Evolutionary conservation across 2,113 vertebrate species (phyloP).

Genomic region (Stercorarius parasiticus): DNA sequence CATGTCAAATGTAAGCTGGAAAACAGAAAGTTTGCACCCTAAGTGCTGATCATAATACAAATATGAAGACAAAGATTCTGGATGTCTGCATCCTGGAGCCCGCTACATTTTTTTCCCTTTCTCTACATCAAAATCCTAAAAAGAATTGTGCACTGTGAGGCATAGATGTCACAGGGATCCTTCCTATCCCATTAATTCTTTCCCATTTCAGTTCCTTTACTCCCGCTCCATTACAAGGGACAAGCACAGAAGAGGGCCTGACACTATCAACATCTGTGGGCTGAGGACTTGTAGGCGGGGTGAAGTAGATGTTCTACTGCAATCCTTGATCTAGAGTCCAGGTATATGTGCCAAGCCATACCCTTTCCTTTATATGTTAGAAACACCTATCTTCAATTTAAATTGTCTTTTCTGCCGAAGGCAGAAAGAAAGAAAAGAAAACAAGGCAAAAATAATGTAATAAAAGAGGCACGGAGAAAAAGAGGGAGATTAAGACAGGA

Average conservation of each 20-base stretch:
- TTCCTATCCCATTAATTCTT: background rate
- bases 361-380: background rate
- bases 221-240: background rate
- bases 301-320: background rate
- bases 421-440: background rate
- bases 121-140: background rate
- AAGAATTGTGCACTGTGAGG: background rate
- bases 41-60: background rate
- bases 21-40: background rate
- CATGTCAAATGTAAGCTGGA: background rate
- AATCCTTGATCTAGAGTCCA: background rate
- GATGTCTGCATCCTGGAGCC: background rate
- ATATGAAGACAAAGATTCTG: background rate
- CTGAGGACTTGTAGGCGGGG: background rate
- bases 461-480: background rate
- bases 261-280: background rate
- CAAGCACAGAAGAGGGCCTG: background rate
- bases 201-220: background rate
- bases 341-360: background rate
- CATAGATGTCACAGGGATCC: background rate
- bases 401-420: background rate
- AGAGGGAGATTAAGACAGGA: background rate
- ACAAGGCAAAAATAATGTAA: background rate
- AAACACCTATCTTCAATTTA: background rate
- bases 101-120: accelerated